phyloP scores from a whole-genome alignment of 1,140 invertebrate species.

The Episyrphus balteatus region DNA sequence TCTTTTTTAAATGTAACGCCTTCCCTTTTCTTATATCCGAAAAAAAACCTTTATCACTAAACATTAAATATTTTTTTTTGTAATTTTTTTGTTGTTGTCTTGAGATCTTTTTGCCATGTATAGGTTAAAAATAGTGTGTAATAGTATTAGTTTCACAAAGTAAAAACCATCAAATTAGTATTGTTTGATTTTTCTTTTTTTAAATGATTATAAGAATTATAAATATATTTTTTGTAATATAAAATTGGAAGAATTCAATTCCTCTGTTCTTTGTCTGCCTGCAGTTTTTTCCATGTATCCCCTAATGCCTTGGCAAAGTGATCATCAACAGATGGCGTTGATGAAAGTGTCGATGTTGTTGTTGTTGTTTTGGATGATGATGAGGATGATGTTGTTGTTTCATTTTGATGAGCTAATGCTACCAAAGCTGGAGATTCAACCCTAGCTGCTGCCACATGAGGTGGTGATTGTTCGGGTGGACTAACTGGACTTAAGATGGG shows the following conservation, averaged over 20 bases:
- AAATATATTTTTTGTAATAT: constrained; percentile 8
- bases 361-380: constrained; percentile 6
- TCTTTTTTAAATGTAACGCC: too few species aligned
- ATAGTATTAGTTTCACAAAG: too few species aligned
- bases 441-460: constrained; percentile 22
- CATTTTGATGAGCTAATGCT: constrained; percentile 7
- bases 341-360: constrained; percentile 36
- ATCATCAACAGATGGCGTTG: constrained; percentile 70
- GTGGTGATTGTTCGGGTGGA: constrained; percentile 11
- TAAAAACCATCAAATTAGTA: too few species aligned
- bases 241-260: too few species aligned
- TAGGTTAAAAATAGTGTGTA: too few species aligned
- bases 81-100: too few species aligned
- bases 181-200: constrained; percentile 6
- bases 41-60: too few species aligned
- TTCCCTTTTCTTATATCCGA: too few species aligned
- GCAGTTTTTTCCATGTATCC: constrained; percentile 82
- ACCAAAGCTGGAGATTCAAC: too few species aligned
- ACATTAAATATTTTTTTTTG: too few species aligned
- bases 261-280: constrained; percentile 39
- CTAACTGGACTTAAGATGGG: neutral
- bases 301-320: constrained; percentile 93
- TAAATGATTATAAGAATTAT: constrained; percentile 30
- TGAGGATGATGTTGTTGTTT: constrained; percentile 16
- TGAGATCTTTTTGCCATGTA: too few species aligned